phyloP scores from a whole-genome alignment of 2,113 vertebrate genomes.

The Eulacestoma nigropectus region DNA sequence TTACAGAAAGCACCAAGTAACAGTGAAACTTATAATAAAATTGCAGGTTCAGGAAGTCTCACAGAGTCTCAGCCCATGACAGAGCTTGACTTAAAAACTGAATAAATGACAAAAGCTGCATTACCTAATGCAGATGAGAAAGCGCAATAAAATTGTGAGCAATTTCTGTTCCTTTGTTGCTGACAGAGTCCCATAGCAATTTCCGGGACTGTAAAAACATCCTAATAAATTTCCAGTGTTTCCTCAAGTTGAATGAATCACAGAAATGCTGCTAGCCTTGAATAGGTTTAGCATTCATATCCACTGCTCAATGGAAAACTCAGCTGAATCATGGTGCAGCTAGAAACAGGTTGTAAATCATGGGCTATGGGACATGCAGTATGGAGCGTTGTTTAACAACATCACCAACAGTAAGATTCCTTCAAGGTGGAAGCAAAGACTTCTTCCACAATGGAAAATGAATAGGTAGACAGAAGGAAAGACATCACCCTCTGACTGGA shows the following conservation, averaged over 20 bases:
- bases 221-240: conserved; percentile 72
- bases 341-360: conserved; percentile 59
- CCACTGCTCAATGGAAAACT: conserved; percentile 60
- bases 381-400: neutral
- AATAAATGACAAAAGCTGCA: neutral
- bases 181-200: conserved; percentile 67
- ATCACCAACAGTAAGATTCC: conserved; percentile 17
- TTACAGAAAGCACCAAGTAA: neutral
- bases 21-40: neutral
- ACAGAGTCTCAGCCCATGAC: neutral
- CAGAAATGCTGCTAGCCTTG: conserved; percentile 68
- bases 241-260: conserved; percentile 65
- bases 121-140: conserved; percentile 60
- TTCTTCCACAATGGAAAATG: neutral
- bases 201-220: conserved; percentile 71
- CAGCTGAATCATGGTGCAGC: conserved; percentile 28
- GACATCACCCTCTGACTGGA: neutral
- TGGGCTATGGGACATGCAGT: fast-evolving
- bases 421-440: conserved; percentile 42
- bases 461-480: neutral
- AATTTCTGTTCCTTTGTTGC: conserved; percentile 65
- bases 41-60: neutral
- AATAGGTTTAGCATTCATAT: conserved; percentile 35
- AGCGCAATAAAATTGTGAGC: conserved; percentile 44
- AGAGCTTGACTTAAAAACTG: conserved; percentile 9